These are phyloP conservation scores for Mugil cephalus DNA, from an alignment of 2,113 vertebrate genomes.

Conservation along the genomic window DNA sequence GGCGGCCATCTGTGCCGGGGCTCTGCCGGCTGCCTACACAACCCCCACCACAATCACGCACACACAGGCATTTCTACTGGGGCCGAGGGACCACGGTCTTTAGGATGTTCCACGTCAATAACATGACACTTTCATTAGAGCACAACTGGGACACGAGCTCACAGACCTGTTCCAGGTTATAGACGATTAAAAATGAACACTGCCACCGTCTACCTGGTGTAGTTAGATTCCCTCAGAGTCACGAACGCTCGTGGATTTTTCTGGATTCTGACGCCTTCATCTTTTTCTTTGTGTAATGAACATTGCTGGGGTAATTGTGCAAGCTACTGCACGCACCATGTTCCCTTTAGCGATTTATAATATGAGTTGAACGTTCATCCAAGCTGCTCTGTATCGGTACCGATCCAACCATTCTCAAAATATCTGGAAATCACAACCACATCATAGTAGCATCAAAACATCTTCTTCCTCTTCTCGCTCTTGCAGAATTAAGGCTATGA, in stretches of 20 bases:
- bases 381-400: no score
- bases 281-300: no score
- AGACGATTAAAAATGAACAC: constrained; percentile 24
- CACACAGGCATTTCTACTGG: constrained; percentile 24
- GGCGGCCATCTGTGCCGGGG: constrained; percentile 81
- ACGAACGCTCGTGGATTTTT: not conserved
- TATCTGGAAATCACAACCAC: no score
- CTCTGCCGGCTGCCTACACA: constrained; percentile 44
- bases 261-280: not conserved
- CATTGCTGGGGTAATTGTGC: no score
- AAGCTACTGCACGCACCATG: no score
- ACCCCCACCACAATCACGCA: constrained; percentile 25
- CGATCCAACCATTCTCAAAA: no score
- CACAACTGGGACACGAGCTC: constrained; percentile 29
- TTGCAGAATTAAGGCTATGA: no score
- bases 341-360: no score
- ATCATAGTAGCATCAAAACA: no score
- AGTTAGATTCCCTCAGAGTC: not conserved
- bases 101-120: constrained; percentile 60
- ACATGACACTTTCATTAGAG: constrained; percentile 63
- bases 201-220: not conserved
- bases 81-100: constrained; percentile 45
- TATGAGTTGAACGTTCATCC: no score
- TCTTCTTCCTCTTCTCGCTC: no score
- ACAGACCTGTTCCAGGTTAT: not conserved